Base-by-base conservation (phyloP, 53 echinoderm and acorn worm species). In the Paracentrotus lividus region DNA sequence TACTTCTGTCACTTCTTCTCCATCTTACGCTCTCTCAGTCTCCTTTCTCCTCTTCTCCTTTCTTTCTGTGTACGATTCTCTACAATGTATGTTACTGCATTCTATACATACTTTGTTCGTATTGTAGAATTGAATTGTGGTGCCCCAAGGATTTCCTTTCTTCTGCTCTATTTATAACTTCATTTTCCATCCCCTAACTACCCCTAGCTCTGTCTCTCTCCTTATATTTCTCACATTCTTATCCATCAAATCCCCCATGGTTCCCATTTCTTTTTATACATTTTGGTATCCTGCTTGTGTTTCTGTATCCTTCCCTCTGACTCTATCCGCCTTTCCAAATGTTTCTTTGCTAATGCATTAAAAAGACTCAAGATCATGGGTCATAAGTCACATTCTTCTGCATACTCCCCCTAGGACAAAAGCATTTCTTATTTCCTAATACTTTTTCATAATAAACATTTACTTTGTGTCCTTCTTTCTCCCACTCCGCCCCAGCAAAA, bases 341-440 rank as follows among this genome's bases (percentile, higher is more conserved):
- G n/a, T 12, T 88, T 86, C 56, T 87, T 57, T 87, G 18, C 0
- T 56, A 23, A 20, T n/a, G 15, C 33, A 33, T 49, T 49, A 7
- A 44, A 47, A 81, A 81, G 81, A 20, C 45, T 47, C 34, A 36
- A 55, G 21, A 86, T 86, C 56, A 36, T 1, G 38, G 86, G 86
- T 86, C 86, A 86, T 8, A 86, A 56, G 86, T 86, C 86, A 55
- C 86, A 86, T 86, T 86, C 86, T 86, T 47, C 1, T 33, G 86
- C 86, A 86, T 54, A 54, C 53, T 86, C 56, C 86, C 86, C 54
- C 86, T 51, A 86, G 86, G 86, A 34, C 86, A 86, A 13, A 81
- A 14, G 81, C 49, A 81, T 81, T 44, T 45, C 77, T 47, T 26
- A 81, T 47, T 81, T 81, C 81, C 47, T 81, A 44, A 47, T 81